A percentile compares a stretch with the other conserved stretches of the same genome.
Evolutionary conservation across 2,797 vertebrate genomes (phyloP).

Genomic region (Babyrousa celebensis): DNA sequence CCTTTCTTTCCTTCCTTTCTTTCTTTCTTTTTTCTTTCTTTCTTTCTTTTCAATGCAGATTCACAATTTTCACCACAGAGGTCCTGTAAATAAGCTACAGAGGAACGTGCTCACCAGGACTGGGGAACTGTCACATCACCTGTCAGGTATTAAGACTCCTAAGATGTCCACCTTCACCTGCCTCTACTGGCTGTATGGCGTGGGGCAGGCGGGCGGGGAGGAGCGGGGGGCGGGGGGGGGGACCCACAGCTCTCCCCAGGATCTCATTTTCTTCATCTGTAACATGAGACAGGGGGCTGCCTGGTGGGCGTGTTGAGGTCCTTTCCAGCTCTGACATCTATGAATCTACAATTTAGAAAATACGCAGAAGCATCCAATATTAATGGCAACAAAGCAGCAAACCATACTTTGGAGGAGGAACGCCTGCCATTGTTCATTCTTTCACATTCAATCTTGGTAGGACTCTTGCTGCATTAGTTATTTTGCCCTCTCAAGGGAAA

Average conservation of each 20-base stretch:
- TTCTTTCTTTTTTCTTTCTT: no score
- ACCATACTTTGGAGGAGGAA: constrained; percentile 26
- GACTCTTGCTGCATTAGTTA: constrained; percentile 9
- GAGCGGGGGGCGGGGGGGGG: no score
- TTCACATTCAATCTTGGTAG: constrained; percentile 31
- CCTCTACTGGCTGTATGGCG: not conserved
- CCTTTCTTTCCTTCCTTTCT: no score
- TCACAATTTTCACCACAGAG: not conserved
- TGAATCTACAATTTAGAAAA: constrained; percentile 19
- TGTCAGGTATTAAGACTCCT: not conserved
- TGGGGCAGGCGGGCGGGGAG: not conserved
- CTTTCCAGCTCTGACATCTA: not conserved
- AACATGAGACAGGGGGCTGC: not conserved
- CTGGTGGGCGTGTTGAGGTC: not conserved
- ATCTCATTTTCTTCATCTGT: constrained; percentile 17
- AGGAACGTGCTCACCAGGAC: not conserved
- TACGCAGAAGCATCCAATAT: not conserved
- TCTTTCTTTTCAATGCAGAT: not conserved
- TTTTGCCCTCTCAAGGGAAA: not conserved
- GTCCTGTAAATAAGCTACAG: not conserved
- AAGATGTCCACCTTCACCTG: not conserved
- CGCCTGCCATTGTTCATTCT: not conserved
- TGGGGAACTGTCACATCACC: not conserved
- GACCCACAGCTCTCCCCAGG: not conserved
- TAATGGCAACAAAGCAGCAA: constrained; percentile 11